These are phyloP conservation scores for Psix sp. DNA, from an alignment of 1,140 invertebrate genomes.

Conservation along the genomic window DNA sequence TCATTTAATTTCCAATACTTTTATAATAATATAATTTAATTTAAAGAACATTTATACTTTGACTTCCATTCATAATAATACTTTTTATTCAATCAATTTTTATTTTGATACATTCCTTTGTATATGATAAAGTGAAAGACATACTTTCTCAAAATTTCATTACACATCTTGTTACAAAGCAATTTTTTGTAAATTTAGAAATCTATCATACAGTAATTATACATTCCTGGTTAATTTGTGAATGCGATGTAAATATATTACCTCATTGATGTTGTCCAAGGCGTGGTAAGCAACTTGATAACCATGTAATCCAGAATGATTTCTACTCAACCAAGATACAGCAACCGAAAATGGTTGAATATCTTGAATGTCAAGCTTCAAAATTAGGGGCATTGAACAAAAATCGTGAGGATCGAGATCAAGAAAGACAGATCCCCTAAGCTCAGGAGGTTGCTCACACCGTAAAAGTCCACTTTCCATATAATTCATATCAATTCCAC, in stretches of 20 bases:
- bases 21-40: no score
- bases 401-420: slow-evolving; percentile 87
- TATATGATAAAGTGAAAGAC: no score
- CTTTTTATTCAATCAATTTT: no score
- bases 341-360: slow-evolving; percentile 91
- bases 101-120: no score
- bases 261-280: slow-evolving; percentile 80
- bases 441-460: slow-evolving; percentile 87
- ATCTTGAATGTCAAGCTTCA: slow-evolving; percentile 89
- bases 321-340: slow-evolving; percentile 92
- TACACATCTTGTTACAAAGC: no score
- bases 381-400: slow-evolving; percentile 87
- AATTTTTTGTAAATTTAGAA: no score
- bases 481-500: slow-evolving; percentile 77
- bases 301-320: slow-evolving; percentile 89
- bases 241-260: slow-evolving; percentile 56
- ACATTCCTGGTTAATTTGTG: slow-evolving; percentile 7
- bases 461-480: slow-evolving; percentile 77
- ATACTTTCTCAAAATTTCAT: no score
- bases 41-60: no score
- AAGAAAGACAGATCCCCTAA: slow-evolving; percentile 85
- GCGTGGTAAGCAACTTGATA: slow-evolving; percentile 91
- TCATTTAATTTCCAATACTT: no score
- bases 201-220: no score
- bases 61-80: no score